A percentile compares a stretch with the other conserved stretches of the same genome.
phyloP scores from a whole-genome alignment of 2,888 invertebrate species.

The Biston betularia region DNA sequence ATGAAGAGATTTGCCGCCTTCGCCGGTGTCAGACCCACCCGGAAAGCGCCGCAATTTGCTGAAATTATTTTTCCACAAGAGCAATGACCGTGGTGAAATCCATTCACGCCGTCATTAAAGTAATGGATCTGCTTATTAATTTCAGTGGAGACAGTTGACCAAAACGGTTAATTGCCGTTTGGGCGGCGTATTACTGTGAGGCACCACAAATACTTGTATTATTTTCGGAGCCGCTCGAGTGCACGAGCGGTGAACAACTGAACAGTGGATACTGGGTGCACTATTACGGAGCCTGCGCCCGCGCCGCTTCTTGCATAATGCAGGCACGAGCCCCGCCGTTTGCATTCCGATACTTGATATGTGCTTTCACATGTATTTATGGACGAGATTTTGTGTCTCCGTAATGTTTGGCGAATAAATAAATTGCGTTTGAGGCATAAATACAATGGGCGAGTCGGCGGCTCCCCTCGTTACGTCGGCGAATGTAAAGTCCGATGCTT shows the following conservation, averaged over 20 bases:
- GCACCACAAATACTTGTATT: slow-evolving; percentile 60
- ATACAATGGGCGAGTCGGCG: slow-evolving; percentile 82
- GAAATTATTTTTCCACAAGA: slow-evolving; percentile 65
- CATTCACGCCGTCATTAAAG: slow-evolving; percentile 69
- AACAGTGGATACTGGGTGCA: slow-evolving; percentile 62
- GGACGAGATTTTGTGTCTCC: slow-evolving; percentile 86
- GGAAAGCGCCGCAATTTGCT: slow-evolving; percentile 58
- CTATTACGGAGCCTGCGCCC: slow-evolving; percentile 76
- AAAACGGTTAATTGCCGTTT: slow-evolving; percentile 46
- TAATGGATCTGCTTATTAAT: slow-evolving; percentile 64
- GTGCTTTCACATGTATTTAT: slow-evolving; percentile 86
- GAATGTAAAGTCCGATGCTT: slow-evolving; percentile 81
- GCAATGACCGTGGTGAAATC: slow-evolving; percentile 67
- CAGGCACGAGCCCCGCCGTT: slow-evolving; percentile 83
- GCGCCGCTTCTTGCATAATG: slow-evolving; percentile 82
- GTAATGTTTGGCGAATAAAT: slow-evolving; percentile 86
- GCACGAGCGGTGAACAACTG: slow-evolving; percentile 13
- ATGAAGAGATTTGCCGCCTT: slow-evolving; percentile 68
- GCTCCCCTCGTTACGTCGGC: slow-evolving; percentile 84
- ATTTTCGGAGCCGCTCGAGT: slow-evolving; percentile 72
- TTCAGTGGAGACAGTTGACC: slow-evolving; percentile 40
- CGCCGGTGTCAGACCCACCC: slow-evolving; percentile 44
- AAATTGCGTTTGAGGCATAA: slow-evolving; percentile 84
- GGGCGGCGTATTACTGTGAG: slow-evolving; percentile 58
- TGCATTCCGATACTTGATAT: slow-evolving; percentile 86